phyloP scores from a whole-genome alignment of 2,888 invertebrate genomes.

The Eledone cirrhosa region DNA sequence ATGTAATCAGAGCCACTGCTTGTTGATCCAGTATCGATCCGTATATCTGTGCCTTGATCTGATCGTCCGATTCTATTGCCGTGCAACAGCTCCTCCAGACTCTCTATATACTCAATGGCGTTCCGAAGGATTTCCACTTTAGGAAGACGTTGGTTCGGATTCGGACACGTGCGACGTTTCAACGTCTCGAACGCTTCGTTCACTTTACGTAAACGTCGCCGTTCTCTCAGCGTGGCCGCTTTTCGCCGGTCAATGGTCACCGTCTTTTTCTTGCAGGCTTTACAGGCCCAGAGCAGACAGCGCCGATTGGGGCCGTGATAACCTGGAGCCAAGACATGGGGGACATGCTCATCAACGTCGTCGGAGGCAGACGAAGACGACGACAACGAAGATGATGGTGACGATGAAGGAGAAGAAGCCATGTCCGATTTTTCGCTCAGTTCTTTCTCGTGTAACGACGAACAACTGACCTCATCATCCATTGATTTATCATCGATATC shows the following conservation, averaged over 20 bases:
- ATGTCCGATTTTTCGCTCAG: conserved; percentile 36
- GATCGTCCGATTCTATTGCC: conserved; percentile 50
- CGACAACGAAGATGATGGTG: conserved; percentile 32
- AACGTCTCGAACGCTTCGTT: conserved; percentile 98
- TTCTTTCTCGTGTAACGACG: conserved; percentile 41
- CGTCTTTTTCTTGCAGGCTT: conserved; percentile 91
- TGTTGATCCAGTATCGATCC: conserved; percentile 57
- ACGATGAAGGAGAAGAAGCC: background rate
- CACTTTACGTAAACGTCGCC: conserved; percentile 92
- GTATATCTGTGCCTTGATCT: conserved; percentile 37
- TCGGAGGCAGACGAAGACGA: conserved; percentile 42
- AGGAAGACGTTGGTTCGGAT: conserved; percentile 94
- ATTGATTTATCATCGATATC: conserved; percentile 39
- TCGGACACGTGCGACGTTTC: conserved; percentile 89
- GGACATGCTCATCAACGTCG: conserved; percentile 53
- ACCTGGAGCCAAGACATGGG: conserved; percentile 67
- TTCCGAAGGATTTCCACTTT: conserved; percentile 97
- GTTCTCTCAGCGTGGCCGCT: conserved; percentile 94
- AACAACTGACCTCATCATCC: conserved; percentile 38
- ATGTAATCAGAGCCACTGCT: conserved; percentile 60
- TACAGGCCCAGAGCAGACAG: conserved; percentile 96
- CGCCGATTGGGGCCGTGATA: conserved; percentile 71
- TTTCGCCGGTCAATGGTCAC: conserved; percentile 94
- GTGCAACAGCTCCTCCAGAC: conserved; percentile 68
- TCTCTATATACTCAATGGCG: conserved; percentile 96